Base-by-base conservation (phyloP, 1,140 invertebrate species). In the Drosophila eugracilis region DNA sequence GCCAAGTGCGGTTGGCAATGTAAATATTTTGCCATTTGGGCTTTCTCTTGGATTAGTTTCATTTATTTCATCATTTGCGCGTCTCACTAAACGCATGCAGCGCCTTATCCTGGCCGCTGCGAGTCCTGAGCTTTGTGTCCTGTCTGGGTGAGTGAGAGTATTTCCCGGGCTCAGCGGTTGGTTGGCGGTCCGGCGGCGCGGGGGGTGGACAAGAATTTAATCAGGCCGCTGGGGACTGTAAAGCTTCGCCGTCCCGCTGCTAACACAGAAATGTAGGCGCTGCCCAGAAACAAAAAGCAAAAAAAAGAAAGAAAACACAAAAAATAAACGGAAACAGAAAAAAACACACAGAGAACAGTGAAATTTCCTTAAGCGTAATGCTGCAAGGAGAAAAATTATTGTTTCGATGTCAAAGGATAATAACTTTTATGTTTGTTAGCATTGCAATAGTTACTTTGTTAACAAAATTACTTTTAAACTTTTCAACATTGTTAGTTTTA, bases 11-110 rank as follows among this genome's bases (percentile, higher is more conserved):
- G 53, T 54, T 78, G 83, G 47, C 78, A 88, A 86, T 88, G 84
- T 88, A 89, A 88, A 88, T 89, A 88, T 88, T 86, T 88, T 83
- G 84, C 75, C 65, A 89, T 75, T 88, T 69, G 75, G 84, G 78
- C 84, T 83, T 88, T 88, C 78, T 88, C 85, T 88, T 69, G 83
- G 83, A 86, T 86, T 86, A 86, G 83, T 86, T 86, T 88, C 83
- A 77, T 88, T 88, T 88, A 88, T 88, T 88, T 88, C 83, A 83
- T 81, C 81, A 86, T 86, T 86, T 86, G 77, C 73, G 73, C 81
- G 55, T 62, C 77, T 75, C 78, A 86, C 81, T 77, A 86, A 86
- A 86, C 78, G 74, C 78, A 88, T 88, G 52, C 78, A 69, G 57
- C 50, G 28, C 22, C 60, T 52, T 69, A 69, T 66, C 39, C 65